Conservation (phyloP, 2,113 vertebrate species). For the Forbesichthys papilliferus region DNA sequence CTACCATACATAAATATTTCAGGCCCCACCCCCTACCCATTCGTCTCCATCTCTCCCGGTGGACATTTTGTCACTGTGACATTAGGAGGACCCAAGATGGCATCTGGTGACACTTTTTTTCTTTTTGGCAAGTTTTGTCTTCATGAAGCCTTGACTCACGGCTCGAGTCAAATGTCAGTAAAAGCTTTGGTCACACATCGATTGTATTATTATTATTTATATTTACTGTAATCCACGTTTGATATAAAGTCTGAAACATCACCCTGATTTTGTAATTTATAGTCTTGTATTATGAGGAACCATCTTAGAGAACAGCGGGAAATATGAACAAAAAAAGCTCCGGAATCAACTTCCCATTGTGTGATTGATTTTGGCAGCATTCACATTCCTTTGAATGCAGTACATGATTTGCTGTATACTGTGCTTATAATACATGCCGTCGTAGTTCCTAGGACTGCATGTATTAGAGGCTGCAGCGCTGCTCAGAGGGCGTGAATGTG, state of each 20-base stretch:
- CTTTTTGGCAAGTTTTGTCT: not conserved
- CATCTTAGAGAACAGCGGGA: not conserved
- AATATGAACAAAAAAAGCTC: not conserved
- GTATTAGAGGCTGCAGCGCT: no score
- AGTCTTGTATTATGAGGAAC: not conserved
- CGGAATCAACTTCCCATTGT: not conserved
- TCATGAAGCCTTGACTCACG: slow-evolving; percentile 12
- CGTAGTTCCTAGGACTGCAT: not conserved
- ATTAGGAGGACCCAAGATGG: slow-evolving; percentile 67
- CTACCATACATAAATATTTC: slow-evolving; percentile 75
- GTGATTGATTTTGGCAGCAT: not conserved
- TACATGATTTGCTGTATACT: not conserved
- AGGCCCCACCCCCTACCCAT: slow-evolving; percentile 31
- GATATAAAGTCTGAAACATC: not conserved
- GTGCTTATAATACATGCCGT: slow-evolving; percentile 15
- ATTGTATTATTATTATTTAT: not conserved
- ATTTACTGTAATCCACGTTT: not conserved
- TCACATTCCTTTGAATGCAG: not conserved
- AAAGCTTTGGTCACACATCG: slow-evolving; percentile 16
- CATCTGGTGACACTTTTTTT: slow-evolving; percentile 47
- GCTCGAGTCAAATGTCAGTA: slow-evolving; percentile 16
- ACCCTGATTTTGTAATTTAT: not conserved
- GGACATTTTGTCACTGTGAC: slow-evolving; percentile 70
- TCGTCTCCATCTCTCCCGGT: slow-evolving; percentile 30
- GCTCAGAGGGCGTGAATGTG: not conserved